phyloP scores from a whole-genome alignment of 2,888 invertebrate genomes.

The Drosophila multiciliata region DNA sequence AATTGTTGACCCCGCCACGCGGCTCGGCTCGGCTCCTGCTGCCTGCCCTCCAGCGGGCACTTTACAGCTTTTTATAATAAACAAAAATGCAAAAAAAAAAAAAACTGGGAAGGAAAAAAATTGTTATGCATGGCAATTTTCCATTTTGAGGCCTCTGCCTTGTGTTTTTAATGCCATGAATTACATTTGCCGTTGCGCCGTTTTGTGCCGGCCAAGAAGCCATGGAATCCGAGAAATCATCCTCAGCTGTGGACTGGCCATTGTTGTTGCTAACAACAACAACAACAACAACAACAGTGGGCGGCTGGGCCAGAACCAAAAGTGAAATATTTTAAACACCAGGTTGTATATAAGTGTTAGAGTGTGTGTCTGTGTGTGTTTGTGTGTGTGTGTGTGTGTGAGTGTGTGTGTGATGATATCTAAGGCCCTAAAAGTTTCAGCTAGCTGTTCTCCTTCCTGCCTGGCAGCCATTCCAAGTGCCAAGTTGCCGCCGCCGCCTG shows the following conservation, averaged over 20 bases:
- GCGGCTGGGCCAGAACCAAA: conserved; percentile 67
- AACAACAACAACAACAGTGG: conserved; percentile 32
- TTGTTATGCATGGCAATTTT: conserved; percentile 82
- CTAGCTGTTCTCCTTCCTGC: conserved; percentile 19
- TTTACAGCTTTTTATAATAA: conserved; percentile 74
- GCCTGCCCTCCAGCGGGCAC: conserved; percentile 46
- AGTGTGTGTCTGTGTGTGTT: conserved; percentile 13
- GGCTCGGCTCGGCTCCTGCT: background rate
- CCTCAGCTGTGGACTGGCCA: conserved; percentile 42
- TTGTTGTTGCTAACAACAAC: conserved; percentile 48
- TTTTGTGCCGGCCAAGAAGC: conserved; percentile 26
- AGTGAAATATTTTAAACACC: conserved; percentile 82
- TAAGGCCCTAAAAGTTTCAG: conserved; percentile 35
- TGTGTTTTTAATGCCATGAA: conserved; percentile 73
- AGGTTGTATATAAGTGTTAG: conserved; percentile 23
- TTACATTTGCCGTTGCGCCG: conserved; percentile 57
- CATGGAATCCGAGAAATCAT: conserved; percentile 40
- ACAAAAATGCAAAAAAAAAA: conserved; percentile 24
- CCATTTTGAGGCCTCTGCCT: conserved; percentile 77
- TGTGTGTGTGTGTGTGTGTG: conserved; percentile 31
- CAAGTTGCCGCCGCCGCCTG: conserved; percentile 37
- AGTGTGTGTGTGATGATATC: conserved; percentile 49
- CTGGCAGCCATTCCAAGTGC: conserved; percentile 41
- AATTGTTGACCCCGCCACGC: conserved; percentile 48
- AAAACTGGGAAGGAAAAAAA: conserved; percentile 46